Conservation (phyloP, 2,888 invertebrate genomes). For the Apeira syringaria region DNA sequence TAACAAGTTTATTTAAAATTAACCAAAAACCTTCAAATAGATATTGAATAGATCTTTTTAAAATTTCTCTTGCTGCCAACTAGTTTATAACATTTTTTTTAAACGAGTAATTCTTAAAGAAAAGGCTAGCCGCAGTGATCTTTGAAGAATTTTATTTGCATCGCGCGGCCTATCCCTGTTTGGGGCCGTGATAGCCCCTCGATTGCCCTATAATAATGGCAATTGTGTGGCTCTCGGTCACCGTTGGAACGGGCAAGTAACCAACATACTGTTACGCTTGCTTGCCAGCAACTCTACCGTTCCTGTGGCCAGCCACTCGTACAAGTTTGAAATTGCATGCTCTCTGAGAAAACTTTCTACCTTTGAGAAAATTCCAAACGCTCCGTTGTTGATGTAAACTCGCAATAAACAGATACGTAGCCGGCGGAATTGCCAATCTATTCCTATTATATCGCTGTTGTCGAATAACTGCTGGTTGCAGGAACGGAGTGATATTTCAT, state of each 20-base stretch:
- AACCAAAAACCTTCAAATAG: too few relatives aligned
- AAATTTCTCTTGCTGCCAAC: too few relatives aligned
- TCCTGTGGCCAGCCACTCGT: conserved; percentile 47
- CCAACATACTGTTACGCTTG: conserved; percentile 23
- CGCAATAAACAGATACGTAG: conserved; percentile 62
- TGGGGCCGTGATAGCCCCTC: conserved; percentile 52
- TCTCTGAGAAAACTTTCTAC: conserved; percentile 69
- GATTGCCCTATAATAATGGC: conserved; percentile 76
- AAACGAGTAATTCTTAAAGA: too few relatives aligned
- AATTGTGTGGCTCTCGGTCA: conserved; percentile 54
- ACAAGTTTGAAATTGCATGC: conserved; percentile 72
- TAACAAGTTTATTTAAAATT: too few relatives aligned
- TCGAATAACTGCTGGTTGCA: conserved; percentile 25
- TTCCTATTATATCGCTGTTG: conserved; percentile 49
- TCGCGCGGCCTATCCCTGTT: conserved; percentile 58
- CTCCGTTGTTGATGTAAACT: conserved; percentile 63
- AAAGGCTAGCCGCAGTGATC: conserved; percentile 54
- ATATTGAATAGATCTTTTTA: too few relatives aligned
- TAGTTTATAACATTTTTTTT: too few relatives aligned
- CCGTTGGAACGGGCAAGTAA: conserved; percentile 30
- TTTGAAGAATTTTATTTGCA: conserved; percentile 76
- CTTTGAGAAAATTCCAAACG: conserved; percentile 71
- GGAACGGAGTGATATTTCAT: conserved; percentile 19
- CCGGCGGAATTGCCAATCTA: conserved; percentile 62
- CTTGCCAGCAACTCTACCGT: conserved; percentile 32